These are phyloP conservation scores for Typhlichthys eigenmanni DNA, from an alignment of 2,797 vertebrate genomes.

Conservation along the genomic window DNA sequence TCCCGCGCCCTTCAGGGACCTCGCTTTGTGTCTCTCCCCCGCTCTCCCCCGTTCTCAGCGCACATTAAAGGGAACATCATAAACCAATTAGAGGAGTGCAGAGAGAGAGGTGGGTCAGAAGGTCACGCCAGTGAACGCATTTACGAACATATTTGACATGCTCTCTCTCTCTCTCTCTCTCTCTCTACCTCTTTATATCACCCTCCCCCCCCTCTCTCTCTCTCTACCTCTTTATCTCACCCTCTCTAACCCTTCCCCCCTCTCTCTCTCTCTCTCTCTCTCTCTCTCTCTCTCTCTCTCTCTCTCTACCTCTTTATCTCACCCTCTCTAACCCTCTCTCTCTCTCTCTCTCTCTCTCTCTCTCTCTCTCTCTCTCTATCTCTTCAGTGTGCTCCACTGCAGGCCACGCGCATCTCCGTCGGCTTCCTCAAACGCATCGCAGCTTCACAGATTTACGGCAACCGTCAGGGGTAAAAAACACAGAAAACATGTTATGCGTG, in stretches of 20 bases:
- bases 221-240: neutral
- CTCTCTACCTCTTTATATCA: neutral
- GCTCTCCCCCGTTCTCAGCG: slow-evolving; percentile 29
- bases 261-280: slow-evolving; percentile 1
- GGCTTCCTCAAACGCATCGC: slow-evolving; percentile 11
- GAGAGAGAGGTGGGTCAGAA: slow-evolving; percentile 23
- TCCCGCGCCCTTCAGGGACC: slow-evolving; percentile 40
- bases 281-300: neutral
- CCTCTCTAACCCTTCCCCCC: neutral
- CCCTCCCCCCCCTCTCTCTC: neutral
- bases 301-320: neutral
- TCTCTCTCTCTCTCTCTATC: neutral
- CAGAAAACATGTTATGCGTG: slow-evolving; percentile 3
- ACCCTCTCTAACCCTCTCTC: too few relatives aligned
- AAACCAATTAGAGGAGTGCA: slow-evolving; percentile 42
- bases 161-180: slow-evolving; percentile 5
- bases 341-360: too few relatives aligned
- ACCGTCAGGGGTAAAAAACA: slow-evolving; percentile 13
- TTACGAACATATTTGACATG: neutral
- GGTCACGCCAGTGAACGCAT: slow-evolving; percentile 10
- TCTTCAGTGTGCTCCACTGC: too few relatives aligned
- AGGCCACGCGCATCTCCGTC: neutral
- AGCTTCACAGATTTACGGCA: slow-evolving; percentile 5
- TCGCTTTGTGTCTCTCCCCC: slow-evolving; percentile 41
- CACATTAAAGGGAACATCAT: slow-evolving; percentile 44